Conservation (phyloP, 2,113 vertebrate genomes). For the Australoheros scitulus region DNA sequence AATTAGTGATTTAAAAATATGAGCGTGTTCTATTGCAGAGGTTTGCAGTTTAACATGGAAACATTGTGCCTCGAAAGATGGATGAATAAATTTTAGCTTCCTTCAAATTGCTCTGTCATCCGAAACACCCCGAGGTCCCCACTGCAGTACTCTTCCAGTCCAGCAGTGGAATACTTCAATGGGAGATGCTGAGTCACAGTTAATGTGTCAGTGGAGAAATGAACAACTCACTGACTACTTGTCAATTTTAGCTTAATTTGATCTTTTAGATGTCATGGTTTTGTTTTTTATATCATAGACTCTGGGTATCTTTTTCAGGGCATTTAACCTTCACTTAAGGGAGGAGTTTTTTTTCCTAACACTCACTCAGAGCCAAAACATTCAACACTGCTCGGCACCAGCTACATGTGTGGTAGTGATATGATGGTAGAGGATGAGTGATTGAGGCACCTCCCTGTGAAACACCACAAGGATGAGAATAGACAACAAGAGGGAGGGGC, state of each 20-base stretch:
- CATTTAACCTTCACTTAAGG: background rate
- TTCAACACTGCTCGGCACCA: background rate
- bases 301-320: background rate
- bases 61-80: background rate
- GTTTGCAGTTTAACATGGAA: background rate
- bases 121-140: background rate
- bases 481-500: constrained; percentile 46
- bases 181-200: constrained; percentile 50
- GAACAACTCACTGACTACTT: background rate
- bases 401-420: background rate
- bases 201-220: background rate
- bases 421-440: constrained; percentile 26
- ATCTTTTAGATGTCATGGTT: too few species aligned
- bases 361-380: background rate
- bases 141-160: constrained; percentile 19
- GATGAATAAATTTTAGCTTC: background rate
- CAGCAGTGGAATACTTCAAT: background rate
- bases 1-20: background rate
- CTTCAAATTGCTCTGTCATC: constrained; percentile 18
- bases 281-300: too few species aligned
- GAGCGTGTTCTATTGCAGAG: background rate
- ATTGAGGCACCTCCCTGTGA: constrained; percentile 48
- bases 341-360: background rate
- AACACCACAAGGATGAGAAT: constrained; percentile 53
- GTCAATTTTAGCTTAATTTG: background rate